Conservation (phyloP, 2,888 invertebrate genomes). For the Leucoma salicis region DNA sequence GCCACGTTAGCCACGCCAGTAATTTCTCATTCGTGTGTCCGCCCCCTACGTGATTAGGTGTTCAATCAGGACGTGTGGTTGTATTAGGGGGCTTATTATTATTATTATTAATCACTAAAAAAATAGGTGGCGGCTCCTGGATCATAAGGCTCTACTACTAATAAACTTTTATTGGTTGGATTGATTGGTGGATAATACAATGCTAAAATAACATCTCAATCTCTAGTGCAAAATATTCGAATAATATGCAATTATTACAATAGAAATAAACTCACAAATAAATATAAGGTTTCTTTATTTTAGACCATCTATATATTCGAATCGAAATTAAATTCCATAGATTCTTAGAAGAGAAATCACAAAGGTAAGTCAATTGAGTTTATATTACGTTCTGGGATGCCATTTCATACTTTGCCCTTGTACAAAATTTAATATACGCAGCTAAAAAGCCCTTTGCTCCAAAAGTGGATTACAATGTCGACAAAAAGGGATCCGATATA, state of each 20-base stretch:
- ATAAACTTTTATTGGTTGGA: too few species aligned
- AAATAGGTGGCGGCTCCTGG: too few species aligned
- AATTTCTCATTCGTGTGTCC: background rate
- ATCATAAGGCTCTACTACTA: too few species aligned
- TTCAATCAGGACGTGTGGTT: slow-evolving; percentile 3
- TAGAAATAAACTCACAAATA: too few species aligned
- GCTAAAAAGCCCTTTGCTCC: background rate
- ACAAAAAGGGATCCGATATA: background rate
- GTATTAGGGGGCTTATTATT: slow-evolving; percentile 5
- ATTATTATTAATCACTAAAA: too few species aligned
- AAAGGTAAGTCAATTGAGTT: background rate
- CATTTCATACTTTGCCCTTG: background rate
- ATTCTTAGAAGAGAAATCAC: background rate
- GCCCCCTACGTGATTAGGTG: slow-evolving; percentile 3
- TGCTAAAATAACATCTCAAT: too few species aligned
- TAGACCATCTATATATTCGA: too few species aligned
- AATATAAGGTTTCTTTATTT: too few species aligned
- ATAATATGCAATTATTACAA: too few species aligned
- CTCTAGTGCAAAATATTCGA: too few species aligned
- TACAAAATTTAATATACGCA: background rate
- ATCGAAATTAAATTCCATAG: background rate
- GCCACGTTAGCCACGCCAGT: background rate
- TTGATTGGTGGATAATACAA: too few species aligned
- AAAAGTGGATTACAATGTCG: background rate
- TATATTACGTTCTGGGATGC: background rate